Base-by-base conservation (phyloP, 2,888 invertebrate species). In the Invenusta paracnida region DNA sequence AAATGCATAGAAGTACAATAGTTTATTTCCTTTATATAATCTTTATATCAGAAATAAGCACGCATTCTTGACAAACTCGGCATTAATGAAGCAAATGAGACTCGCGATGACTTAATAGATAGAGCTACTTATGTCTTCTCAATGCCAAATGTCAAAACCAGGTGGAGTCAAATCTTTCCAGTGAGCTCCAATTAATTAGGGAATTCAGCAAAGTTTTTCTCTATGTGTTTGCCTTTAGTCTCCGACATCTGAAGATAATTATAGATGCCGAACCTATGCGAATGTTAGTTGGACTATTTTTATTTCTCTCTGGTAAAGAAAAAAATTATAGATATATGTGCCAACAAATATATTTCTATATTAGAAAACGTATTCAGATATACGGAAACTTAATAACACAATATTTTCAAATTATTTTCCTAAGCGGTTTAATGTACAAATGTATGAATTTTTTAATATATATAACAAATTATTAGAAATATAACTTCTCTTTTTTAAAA, bases 131-230 rank as follows among this genome's bases (percentile, higher is more conserved):
- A 73, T 73, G 2, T 13, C 73, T 2, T 73, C 23, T 73, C 11
- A 73, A 23, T 73, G 23, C 2, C 5, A 73, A 23, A 73, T 73
- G 73, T 73, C 73, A 73, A 73, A 23, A 5, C 73, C 73, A 73
- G 73, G 73, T 13, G 2, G 73, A 23, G 5, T 73, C 73, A 73
- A 73, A 23, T 73, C 73, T 73, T 73, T 73, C 25, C 5, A n/a
- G 23, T 73, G 73, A 73, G 73, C 23, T 73, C 73, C 73, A 73
- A 73, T 73, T 73, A 73, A 73, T 73, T 73, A 73, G 73, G 73
- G 23, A 73, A n/a, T 13, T 23, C 11, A 73, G 73, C 27, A 25
- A 73, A 23, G 23, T 23, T 73, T 23, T 23, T 73, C 25, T 25
- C 73, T n/a, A n/a, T n/a, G 73, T 2, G 73, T 25, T 73, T n/a